These are phyloP conservation scores for Furcifer pardalis DNA, from an alignment of 2,797 vertebrate species.

Conservation along the genomic window DNA sequence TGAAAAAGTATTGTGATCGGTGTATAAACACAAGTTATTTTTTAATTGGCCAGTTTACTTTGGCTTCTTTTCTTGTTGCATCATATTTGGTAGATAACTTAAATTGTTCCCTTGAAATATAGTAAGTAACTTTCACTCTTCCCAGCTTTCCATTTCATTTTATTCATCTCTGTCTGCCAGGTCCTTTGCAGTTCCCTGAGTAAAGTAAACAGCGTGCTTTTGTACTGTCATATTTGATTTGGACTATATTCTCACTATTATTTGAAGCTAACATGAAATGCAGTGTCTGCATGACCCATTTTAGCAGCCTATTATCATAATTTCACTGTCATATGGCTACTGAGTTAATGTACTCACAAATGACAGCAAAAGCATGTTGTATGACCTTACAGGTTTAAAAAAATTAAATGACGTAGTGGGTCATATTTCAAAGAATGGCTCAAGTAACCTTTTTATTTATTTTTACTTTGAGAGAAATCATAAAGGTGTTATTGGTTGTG, in stretches of 20 bases:
- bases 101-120: slow-evolving; percentile 37
- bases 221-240: slow-evolving; percentile 77
- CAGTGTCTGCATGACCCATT: slow-evolving; percentile 88
- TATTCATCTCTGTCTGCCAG: slow-evolving; percentile 35
- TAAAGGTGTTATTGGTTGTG: slow-evolving; percentile 50
- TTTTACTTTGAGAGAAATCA: slow-evolving; percentile 37
- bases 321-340: slow-evolving; percentile 85
- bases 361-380: slow-evolving; percentile 89
- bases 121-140: slow-evolving; percentile 20
- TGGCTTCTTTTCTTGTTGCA: slow-evolving; percentile 30
- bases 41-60: slow-evolving; percentile 26
- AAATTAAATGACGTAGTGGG: slow-evolving; percentile 86
- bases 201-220: slow-evolving; percentile 73
- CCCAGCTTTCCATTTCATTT: neutral
- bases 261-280: slow-evolving; percentile 84
- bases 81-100: slow-evolving; percentile 41
- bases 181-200: slow-evolving; percentile 63
- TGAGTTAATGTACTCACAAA: slow-evolving; percentile 91
- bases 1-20: slow-evolving; percentile 17
- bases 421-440: slow-evolving; percentile 82
- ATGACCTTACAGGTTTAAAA: slow-evolving; percentile 87
- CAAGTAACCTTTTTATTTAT: slow-evolving; percentile 65
- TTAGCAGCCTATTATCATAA: slow-evolving; percentile 91
- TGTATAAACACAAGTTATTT: neutral
- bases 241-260: slow-evolving; percentile 76